Percentiles rank a stretch among this genome's conserved stretches.
These are phyloP conservation scores for Coreoperca whiteheadi DNA, from an alignment of 2,113 vertebrate genomes.

Conservation along the genomic window DNA sequence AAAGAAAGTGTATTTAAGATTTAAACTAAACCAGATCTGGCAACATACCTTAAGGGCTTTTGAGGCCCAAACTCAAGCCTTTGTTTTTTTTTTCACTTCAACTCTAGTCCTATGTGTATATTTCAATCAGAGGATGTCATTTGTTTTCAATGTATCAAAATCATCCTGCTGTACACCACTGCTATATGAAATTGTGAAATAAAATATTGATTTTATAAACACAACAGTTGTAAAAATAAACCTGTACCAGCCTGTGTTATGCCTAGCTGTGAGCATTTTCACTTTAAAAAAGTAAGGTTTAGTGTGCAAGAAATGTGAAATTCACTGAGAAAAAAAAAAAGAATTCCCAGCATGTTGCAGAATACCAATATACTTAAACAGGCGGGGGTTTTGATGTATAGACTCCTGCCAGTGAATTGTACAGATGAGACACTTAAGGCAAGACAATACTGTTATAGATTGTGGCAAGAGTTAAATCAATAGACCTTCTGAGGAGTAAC, in stretches of 20 bases:
- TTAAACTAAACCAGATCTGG: constrained; percentile 19
- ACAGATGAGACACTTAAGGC: constrained; percentile 88
- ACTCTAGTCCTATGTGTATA: constrained; percentile 6
- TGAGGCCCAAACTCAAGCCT: constrained; percentile 4
- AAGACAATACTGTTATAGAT: constrained; percentile 88
- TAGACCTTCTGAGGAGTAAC: constrained; percentile 87
- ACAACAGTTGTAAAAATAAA: constrained; percentile 73
- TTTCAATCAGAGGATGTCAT: constrained; percentile 19
- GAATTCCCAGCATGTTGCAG: constrained; percentile 78
- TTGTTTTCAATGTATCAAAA: constrained; percentile 24
- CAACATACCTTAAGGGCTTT: background rate
- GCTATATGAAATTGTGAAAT: constrained; percentile 63
- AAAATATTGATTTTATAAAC: constrained; percentile 74
- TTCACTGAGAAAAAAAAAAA: constrained; percentile 53
- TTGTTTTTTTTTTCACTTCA: constrained; percentile 15
- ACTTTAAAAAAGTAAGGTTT: constrained; percentile 69
- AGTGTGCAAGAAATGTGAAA: constrained; percentile 73
- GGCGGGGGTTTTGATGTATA: constrained; percentile 82
- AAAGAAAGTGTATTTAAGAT: constrained; percentile 20
- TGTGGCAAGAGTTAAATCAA: constrained; percentile 89
- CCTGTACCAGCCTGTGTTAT: constrained; percentile 38
- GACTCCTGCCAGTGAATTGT: constrained; percentile 83
- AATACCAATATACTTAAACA: constrained; percentile 83
- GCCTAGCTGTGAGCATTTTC: constrained; percentile 60
- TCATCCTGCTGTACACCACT: constrained; percentile 41